A percentile compares a stretch with the other conserved stretches of the same genome.
These are phyloP conservation scores for Caligus rogercresseyi DNA, from an alignment of 1,140 invertebrate genomes.

Conservation along the genomic window DNA sequence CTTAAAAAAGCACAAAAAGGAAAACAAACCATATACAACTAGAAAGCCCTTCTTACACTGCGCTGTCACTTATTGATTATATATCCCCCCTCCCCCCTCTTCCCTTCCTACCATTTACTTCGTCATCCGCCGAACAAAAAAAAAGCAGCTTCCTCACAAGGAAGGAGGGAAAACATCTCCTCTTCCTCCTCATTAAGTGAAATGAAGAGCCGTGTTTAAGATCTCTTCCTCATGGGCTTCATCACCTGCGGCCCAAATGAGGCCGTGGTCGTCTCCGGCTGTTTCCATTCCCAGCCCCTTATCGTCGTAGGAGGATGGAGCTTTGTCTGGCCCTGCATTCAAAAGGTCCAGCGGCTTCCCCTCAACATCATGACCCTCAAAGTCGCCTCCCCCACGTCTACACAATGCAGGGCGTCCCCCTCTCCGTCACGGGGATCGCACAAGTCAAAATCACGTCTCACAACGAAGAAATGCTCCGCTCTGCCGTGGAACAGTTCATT, in stretches of 20 bases:
- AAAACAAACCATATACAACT: no score
- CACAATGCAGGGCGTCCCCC: slow-evolving; percentile 18
- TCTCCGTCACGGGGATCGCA: slow-evolving; percentile 20
- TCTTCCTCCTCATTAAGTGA: no score
- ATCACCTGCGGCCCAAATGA: slow-evolving; percentile 19
- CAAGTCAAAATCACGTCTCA: slow-evolving; percentile 16
- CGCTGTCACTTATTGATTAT: no score
- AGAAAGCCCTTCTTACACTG: no score
- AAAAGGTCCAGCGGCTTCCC: slow-evolving; percentile 17
- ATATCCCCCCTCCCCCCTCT: no score
- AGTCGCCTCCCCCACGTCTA: slow-evolving; percentile 14
- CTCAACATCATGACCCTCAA: slow-evolving; percentile 19
- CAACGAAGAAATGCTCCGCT: slow-evolving; percentile 19
- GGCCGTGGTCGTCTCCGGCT: slow-evolving; percentile 19
- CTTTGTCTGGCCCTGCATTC: slow-evolving; percentile 17
- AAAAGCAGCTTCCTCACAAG: no score
- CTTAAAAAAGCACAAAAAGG: no score
- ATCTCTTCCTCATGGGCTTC: no score
- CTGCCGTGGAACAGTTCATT: slow-evolving; percentile 20
- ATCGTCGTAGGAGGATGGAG: slow-evolving; percentile 19
- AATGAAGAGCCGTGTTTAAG: no score
- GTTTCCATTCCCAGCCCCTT: slow-evolving; percentile 14
- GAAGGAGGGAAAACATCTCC: no score
- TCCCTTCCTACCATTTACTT: no score
- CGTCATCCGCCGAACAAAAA: no score